phyloP scores from a whole-genome alignment of 1,140 invertebrate species.

The Araneus ventricosus region DNA sequence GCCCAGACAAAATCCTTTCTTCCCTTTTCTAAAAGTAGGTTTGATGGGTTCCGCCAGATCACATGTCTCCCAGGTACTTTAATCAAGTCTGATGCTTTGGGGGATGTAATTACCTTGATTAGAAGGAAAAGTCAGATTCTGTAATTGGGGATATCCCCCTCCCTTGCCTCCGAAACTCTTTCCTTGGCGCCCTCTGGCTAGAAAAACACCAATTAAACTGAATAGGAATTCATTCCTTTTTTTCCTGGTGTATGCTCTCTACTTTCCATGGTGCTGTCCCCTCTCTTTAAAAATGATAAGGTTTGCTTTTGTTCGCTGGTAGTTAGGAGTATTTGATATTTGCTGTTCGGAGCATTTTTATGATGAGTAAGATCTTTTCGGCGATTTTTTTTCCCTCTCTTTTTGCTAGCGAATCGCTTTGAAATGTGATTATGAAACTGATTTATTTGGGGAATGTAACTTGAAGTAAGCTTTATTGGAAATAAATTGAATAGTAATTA shows the following conservation, averaged over 20 bases:
- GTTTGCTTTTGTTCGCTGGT: not conserved
- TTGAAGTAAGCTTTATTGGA: not conserved
- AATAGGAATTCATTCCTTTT: not conserved
- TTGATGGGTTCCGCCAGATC: conserved; percentile 4
- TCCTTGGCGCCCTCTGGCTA: not conserved
- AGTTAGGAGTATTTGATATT: not conserved
- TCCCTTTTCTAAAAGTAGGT: not conserved
- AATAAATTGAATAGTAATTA: not conserved
- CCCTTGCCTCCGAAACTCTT: not conserved
- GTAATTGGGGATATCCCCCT: conserved; percentile 46
- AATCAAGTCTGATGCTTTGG: conserved; percentile 33
- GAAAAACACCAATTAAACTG: conserved; percentile 20
- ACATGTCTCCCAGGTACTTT: not conserved
- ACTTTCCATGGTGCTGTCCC: not conserved
- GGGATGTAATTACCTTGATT: conserved; percentile 54
- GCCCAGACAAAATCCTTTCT: conserved; percentile 5
- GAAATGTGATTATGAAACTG: not conserved
- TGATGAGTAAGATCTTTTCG: not conserved
- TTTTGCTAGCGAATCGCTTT: not conserved
- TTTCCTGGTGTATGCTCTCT: not conserved
- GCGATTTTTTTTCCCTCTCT: not conserved
- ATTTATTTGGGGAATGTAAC: not conserved
- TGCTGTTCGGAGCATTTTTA: not conserved
- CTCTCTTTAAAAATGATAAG: not conserved
- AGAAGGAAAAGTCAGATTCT: conserved; percentile 31